These are phyloP conservation scores for Psittacula cyanocephala DNA, from an alignment of 2,113 vertebrate species.

Conservation along the genomic window DNA sequence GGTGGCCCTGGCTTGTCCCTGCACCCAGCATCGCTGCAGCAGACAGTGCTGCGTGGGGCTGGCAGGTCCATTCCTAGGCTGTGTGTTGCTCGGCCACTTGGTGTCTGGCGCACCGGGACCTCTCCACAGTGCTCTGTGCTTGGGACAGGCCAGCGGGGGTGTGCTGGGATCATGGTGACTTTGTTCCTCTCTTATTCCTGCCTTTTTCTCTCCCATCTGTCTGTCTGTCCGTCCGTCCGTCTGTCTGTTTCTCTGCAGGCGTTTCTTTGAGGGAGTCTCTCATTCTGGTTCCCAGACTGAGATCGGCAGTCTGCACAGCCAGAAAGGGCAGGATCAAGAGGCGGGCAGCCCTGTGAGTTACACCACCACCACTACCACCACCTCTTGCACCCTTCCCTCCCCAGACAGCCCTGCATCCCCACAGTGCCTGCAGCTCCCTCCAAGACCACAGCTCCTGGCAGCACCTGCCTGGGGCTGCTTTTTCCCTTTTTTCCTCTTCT, in stretches of 20 bases:
- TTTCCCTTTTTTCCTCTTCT: constrained; percentile 47
- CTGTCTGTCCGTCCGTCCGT: constrained; percentile 60
- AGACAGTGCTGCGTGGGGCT: neutral
- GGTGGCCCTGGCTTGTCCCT: neutral
- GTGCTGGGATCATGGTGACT: constrained; percentile 38
- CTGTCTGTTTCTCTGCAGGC: constrained; percentile 82
- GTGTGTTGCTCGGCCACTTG: fast-evolving
- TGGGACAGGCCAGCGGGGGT: neutral
- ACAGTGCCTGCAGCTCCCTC: neutral
- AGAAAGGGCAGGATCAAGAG: constrained; percentile 88
- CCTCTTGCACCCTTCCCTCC: neutral
- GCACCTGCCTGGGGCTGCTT: neutral
- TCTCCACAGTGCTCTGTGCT: neutral
- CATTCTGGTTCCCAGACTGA: constrained; percentile 98
- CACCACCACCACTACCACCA: constrained; percentile 9
- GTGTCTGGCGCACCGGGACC: neutral
- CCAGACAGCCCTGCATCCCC: neutral
- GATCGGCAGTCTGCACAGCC: constrained; percentile 94
- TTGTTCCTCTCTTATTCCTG: constrained; percentile 66
- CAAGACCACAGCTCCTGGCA: neutral
- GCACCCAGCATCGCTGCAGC: too few species aligned
- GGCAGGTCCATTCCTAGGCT: neutral
- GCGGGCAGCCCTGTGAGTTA: constrained; percentile 91
- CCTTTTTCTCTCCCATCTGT: constrained; percentile 63
- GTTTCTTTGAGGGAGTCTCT: constrained; percentile 96